Base-by-base conservation (phyloP, 1,140 invertebrate species). In the Oncopeltus fasciatus region DNA sequence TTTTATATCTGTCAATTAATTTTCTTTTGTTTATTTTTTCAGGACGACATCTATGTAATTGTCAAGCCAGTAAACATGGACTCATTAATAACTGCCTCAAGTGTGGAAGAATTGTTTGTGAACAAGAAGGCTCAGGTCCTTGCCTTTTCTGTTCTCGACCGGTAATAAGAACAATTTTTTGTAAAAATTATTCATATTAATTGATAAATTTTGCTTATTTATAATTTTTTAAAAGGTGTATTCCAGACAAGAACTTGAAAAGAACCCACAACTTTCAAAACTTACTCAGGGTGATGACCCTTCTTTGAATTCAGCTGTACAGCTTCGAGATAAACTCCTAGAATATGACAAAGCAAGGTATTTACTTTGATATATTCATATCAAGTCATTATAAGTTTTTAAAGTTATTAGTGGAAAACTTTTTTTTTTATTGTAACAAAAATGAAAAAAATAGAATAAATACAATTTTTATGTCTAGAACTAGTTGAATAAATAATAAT, bases 31-130 rank as follows among this genome's bases (percentile, higher is more conserved):
- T 2, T 33, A 27, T 47, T 67, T 47, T 67, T 70, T n/a, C 68
- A 86, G 91, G 92, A 43, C 80, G 94, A 60, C 83, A 89, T 67
- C 74, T 74, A 49, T 99, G 96, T 77, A 81, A 94, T 59, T 99
- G 96, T 71, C 87, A 98, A 76, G 94, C 93, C 1, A 81, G 82
- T 16, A 88, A 86, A 70, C 96, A 99, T 75, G 76, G 81, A 57
- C 75, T 99, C 12, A 81, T 99, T 53, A 94, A 89, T 70, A 99
- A 99, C 75, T 99, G 96, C 69, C 70, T 90, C 0, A 82, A 83
- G 59, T 99, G 96, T 78, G 96, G 96, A 0, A 78, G 93, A 65
- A 88, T 99, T 69, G 88, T 98, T 24, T 99, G 95, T 76, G 80
- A 82, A 59, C 94, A 98, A 76, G 96, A 99, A 78, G 95, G 95